phyloP scores from a whole-genome alignment of 2,113 vertebrate genomes.

The Suricata suricatta region DNA sequence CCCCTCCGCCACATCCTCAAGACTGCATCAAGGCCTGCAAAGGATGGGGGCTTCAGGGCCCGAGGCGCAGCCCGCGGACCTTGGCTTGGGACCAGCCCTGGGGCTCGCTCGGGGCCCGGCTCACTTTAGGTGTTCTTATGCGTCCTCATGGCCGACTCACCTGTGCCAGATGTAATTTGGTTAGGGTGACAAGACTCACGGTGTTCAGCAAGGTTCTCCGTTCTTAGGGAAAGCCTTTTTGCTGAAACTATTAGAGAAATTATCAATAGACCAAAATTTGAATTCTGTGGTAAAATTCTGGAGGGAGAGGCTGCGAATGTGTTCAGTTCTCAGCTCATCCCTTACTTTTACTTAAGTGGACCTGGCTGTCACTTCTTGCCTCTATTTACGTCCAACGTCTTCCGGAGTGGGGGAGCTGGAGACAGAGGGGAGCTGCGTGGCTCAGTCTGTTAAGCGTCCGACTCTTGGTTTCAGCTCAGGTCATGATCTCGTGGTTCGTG shows the following conservation, averaged over 20 bases:
- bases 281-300: not conserved
- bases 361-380: fast-evolving
- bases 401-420: not conserved
- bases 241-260: not conserved
- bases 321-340: not conserved
- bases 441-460: too few relatives aligned
- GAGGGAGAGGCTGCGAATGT: fast-evolving
- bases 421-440: not conserved
- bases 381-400: fast-evolving
- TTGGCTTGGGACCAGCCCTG: not conserved
- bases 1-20: not conserved
- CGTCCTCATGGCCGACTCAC: fast-evolving
- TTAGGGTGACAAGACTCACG: too few relatives aligned
- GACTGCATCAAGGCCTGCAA: not conserved
- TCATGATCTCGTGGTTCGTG: too few relatives aligned
- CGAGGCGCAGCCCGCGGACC: not conserved
- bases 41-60: fast-evolving
- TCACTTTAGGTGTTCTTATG: too few relatives aligned
- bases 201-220: fast-evolving
- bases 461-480: too few relatives aligned
- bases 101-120: not conserved
- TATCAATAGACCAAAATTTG: not conserved
- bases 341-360: not conserved
- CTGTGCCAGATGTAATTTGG: not conserved
- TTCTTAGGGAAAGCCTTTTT: not conserved